phyloP scores from a whole-genome alignment of 2,113 vertebrate species.

The Acanthochromis polyacanthus region DNA sequence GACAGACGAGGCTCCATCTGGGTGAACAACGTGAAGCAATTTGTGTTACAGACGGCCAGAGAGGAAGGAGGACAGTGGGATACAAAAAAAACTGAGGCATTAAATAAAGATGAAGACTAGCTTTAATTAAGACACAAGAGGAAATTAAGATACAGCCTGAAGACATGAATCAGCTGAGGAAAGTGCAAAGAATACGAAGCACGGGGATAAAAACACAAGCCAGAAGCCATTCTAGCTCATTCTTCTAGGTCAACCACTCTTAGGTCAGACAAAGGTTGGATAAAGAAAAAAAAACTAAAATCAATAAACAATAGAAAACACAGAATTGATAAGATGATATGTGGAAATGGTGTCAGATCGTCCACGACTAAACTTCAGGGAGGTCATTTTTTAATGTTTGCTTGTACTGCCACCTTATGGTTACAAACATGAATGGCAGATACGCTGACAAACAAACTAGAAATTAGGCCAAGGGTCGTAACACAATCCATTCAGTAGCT shows the following conservation, averaged over 20 bases:
- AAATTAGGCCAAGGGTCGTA: not conserved
- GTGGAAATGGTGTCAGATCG: constrained; percentile 2
- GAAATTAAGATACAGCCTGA: constrained; percentile 16
- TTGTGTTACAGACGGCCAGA: constrained; percentile 5
- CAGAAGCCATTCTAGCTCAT: not conserved
- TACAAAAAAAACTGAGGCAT: not conserved
- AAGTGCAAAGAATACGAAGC: constrained; percentile 19
- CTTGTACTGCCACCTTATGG: constrained; percentile 76
- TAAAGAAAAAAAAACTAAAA: not conserved
- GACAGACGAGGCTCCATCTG: constrained; percentile 95
- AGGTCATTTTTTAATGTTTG: constrained; percentile 8
- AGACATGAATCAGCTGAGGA: constrained; percentile 7
- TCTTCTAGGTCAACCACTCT: constrained; percentile 5
- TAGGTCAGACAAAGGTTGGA: not conserved
- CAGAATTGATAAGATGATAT: not conserved
- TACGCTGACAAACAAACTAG: constrained; percentile 1
- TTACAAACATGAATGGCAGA: constrained; percentile 5
- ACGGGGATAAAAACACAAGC: not conserved
- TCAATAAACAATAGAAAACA: not conserved
- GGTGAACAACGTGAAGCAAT: not conserved
- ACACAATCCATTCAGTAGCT: not conserved
- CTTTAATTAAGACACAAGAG: constrained; percentile 27
- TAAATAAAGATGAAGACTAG: constrained; percentile 15
- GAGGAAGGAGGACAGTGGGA: not conserved
- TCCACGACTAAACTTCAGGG: not conserved